Evolutionary conservation across 2,797 vertebrate species (phyloP).

Genomic region (Sphenopsis melanotis): DNA sequence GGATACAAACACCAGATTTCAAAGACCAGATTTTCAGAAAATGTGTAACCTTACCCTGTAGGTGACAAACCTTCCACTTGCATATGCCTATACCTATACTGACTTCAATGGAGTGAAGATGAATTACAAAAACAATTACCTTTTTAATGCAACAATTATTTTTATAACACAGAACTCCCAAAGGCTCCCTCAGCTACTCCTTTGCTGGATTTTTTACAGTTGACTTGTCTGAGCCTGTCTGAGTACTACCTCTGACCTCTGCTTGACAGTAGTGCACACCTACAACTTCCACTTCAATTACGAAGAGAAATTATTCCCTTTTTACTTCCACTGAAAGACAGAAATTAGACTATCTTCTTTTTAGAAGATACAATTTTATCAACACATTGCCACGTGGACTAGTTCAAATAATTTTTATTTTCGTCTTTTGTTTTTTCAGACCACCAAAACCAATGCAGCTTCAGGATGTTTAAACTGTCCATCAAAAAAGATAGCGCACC

Average conservation of each 20-base stretch:
- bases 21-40: not conserved
- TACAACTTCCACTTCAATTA: not conserved
- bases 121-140: not conserved
- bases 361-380: not conserved
- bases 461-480: not conserved
- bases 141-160: not conserved
- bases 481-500: not conserved
- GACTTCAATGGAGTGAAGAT: not conserved
- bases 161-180: not conserved
- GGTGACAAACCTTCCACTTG: not conserved
- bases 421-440: not conserved
- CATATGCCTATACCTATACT: not conserved
- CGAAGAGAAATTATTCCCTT: not conserved
- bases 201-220: not conserved
- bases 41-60: not conserved
- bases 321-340: not conserved
- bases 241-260: not conserved
- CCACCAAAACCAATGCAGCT: not conserved
- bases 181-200: not conserved
- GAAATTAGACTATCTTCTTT: not conserved
- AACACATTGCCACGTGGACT: not conserved
- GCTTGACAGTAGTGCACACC: not conserved
- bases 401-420: not conserved
- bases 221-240: not conserved
- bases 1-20: not conserved